Base-by-base conservation (phyloP, 2,797 vertebrate species). In the Nannoperca australis region DNA sequence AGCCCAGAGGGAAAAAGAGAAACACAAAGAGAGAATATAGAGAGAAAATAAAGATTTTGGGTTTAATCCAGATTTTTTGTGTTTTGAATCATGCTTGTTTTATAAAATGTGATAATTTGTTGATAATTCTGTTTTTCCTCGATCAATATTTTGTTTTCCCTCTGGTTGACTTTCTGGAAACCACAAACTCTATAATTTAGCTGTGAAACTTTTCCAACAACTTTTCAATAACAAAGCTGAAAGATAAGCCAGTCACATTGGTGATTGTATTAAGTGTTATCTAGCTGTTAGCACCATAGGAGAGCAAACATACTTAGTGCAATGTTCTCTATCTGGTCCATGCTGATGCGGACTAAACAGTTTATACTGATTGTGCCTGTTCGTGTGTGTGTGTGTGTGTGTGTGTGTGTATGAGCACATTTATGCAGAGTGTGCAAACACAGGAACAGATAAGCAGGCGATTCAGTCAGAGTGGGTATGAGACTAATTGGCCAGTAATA, bases 241-340 rank as follows among this genome's bases (percentile, higher is more conserved):
- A 55, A 74, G 90, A 93, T 86, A 89, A 90, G 70, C 75, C 71
- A 77, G 76, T 73, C 64, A 79, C 75, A 67, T 73, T 74, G 75
- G 80, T 73, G 83, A 89, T 76, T 79, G 83, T 82, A 85, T 87
- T 88, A 89, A 82, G 69, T 67, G 76, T 87, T 94, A 93, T 95
- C 93, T 90, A 73, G 63, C 76, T 63, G 74, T 79, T 76, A 83
- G 74, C 87, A 88, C 74, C 79, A 74, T 72, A 70, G 61, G 74
- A 88, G 71, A 80, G 86, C 90, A 94, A 94, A 93, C 92, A 93
- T 84, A 89, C 89, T 91, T 85, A 86, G 76, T 56, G 30, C 71
- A 53, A 63, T 82, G 66, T 76, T 90, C 70, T 85, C 78, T 87
- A 89, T 93, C 89, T 90, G 84, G 47, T 86, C 78, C 56, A 72